Conservation (phyloP, 2,113 vertebrate genomes). For the Sceloporus tristichus region DNA sequence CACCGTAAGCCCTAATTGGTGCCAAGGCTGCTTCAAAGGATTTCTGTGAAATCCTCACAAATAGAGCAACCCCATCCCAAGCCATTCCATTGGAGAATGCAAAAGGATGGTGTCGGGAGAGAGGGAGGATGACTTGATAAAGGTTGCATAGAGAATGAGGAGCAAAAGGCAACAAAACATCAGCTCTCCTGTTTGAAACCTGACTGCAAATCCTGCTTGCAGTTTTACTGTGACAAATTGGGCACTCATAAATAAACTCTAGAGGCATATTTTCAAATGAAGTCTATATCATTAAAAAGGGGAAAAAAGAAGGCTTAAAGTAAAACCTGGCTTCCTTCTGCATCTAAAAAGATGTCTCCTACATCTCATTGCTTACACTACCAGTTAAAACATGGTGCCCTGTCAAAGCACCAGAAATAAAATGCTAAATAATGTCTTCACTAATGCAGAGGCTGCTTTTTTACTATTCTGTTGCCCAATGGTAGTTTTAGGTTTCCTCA, state of each 20-base stretch:
- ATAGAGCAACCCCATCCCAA: neutral
- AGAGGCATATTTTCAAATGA: neutral
- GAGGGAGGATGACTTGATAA: neutral
- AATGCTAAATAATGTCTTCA: neutral
- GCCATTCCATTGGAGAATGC: neutral
- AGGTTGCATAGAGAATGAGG: neutral
- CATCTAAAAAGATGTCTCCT: neutral
- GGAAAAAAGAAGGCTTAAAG: neutral
- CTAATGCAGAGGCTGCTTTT: neutral
- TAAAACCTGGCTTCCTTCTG: neutral
- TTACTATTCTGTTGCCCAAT: neutral
- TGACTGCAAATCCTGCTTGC: slow-evolving; percentile 7
- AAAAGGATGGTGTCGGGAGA: neutral
- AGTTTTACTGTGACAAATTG: neutral
- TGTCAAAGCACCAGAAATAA: neutral
- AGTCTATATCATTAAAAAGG: neutral
- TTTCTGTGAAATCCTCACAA: slow-evolving; percentile 14
- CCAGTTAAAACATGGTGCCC: neutral
- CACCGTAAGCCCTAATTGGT: slow-evolving; percentile 27
- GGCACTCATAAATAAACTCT: neutral
- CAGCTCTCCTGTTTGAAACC: neutral
- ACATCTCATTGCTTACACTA: neutral
- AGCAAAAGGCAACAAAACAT: neutral
- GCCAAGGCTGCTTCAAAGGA: slow-evolving; percentile 18
- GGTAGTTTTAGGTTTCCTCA: neutral